Evolutionary conservation across 2,797 vertebrate genomes (phyloP), one percentile per base, ranked within the genome.

Genomic region (Eospalax fontanierii): DNA sequence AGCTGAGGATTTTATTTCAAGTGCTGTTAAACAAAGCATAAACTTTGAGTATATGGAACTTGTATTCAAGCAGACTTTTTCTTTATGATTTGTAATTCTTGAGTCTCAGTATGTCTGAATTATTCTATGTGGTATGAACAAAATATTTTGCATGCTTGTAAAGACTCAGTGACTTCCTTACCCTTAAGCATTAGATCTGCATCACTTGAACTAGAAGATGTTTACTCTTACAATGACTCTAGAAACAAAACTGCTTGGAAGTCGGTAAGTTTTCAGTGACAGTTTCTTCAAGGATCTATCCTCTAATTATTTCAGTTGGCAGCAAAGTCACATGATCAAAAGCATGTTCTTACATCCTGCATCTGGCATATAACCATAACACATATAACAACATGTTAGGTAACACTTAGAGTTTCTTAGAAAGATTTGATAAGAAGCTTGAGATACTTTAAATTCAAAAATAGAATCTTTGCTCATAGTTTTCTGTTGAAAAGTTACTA

Each of bases 41-140:
- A 97, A 98, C 97, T 76, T 94, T 79, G 93, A 97, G 97, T 96
- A n/a, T 89, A 87, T 93, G 93, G 75, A 66, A 88, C 95, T 96
- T 81, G 14, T 65, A 81, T 97, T 96, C 89, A 76, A 96, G 0
- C 68, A 89, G 86, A 26, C 94, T 80, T 75, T 92, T 88, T 97
- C 97, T 96, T 97, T 86, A 92, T 95, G 57, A 95, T 94, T 97
- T 88, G 87, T 87, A 87, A 93, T 96, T 97, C 57, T 98, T 82
- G 94, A 22, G 90, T 97, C 30, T 78, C 75, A 59, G 78, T 96
- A 89, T 90, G 87, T 24, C 73, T 95, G 83, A 97, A 95, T 79
- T 89, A 70, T 95, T 96, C 65, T 66, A 61, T 70, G 3, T 92
- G 90, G 11, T 66, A 40, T 38, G 16, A 75, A 38, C 75, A 76